phyloP scores from a whole-genome alignment of 1,140 invertebrate genomes.

The Hyphantria cunea region DNA sequence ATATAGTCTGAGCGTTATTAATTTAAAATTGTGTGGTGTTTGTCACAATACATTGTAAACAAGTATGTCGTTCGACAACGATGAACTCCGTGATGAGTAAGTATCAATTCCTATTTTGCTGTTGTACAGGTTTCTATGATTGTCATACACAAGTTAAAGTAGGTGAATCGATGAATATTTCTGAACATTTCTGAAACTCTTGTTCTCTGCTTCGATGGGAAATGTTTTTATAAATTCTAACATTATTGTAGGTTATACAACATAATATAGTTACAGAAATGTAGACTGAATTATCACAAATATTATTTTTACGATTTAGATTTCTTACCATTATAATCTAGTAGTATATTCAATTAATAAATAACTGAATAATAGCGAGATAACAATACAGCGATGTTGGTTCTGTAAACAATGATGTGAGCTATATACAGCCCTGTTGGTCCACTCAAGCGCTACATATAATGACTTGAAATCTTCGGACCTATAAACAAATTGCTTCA shows the following conservation, averaged over 20 bases:
- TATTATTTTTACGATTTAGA: no score
- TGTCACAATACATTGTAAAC: slow-evolving; percentile 39
- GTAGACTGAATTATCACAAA: no score
- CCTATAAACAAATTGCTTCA: no score
- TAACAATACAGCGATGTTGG: neutral
- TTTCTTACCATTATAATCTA: no score
- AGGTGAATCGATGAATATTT: slow-evolving; percentile 27
- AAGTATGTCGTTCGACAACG: slow-evolving; percentile 76
- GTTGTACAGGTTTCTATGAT: slow-evolving; percentile 4
- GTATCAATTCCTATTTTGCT: slow-evolving; percentile 39
- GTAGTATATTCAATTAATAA: neutral
- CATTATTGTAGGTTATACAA: no score
- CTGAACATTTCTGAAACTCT: neutral
- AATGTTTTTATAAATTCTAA: no score
- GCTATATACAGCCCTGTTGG: neutral
- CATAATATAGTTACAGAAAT: no score
- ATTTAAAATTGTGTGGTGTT: slow-evolving; percentile 39
- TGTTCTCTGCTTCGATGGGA: no score
- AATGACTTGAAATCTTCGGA: no score
- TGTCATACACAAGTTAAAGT: slow-evolving; percentile 26
- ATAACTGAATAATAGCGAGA: neutral
- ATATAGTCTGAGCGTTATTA: slow-evolving; percentile 39
- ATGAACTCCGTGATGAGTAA: slow-evolving; percentile 77
- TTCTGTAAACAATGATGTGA: neutral
- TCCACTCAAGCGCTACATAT: no score